phyloP scores from a whole-genome alignment of 2,888 invertebrate genomes.

The Polydesmus complanatus region DNA sequence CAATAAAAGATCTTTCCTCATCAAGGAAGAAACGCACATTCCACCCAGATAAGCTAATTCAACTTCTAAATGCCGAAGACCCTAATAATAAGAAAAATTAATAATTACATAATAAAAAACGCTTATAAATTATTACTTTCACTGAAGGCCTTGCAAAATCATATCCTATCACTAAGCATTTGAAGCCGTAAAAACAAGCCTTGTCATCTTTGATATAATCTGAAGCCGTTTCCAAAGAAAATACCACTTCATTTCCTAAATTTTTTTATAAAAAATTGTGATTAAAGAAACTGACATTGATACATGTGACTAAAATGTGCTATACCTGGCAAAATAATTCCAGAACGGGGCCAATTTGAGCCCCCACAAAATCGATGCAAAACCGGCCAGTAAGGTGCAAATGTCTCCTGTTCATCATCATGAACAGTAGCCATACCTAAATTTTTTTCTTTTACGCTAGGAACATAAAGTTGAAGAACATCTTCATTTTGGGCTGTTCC shows the following conservation, averaged over 20 bases:
- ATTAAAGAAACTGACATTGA: conserved; percentile 1
- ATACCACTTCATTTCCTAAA: conserved; percentile 80
- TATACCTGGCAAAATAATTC: conserved; percentile 61
- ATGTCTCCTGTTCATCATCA: conserved; percentile 47
- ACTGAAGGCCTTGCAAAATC: conserved; percentile 35
- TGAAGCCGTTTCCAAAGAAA: conserved; percentile 89
- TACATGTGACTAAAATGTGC: conserved; percentile 1
- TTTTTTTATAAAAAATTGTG: conserved; percentile 18
- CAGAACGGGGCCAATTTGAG: conserved; percentile 72
- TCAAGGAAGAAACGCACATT: conserved; percentile 76
- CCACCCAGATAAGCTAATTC: conserved; percentile 82
- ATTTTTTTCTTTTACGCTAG: conserved; percentile 22
- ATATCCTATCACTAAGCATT: conserved; percentile 68
- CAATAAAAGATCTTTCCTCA: conserved; percentile 62
- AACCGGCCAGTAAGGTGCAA: conserved; percentile 32
- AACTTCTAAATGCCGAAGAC: conserved; percentile 64
- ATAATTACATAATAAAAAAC: background rate
- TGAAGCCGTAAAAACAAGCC: conserved; percentile 62
- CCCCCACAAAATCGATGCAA: conserved; percentile 37
- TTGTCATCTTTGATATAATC: conserved; percentile 85
- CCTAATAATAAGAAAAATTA: conserved; percentile 24
- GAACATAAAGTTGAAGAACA: conserved; percentile 43
- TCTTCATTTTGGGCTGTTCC: conserved; percentile 89
- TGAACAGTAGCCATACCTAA: conserved; percentile 1
- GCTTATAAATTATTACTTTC: conserved; percentile 24